These are phyloP conservation scores for Panorpa germanica DNA, from an alignment of 2,888 invertebrate genomes.

Conservation along the genomic window DNA sequence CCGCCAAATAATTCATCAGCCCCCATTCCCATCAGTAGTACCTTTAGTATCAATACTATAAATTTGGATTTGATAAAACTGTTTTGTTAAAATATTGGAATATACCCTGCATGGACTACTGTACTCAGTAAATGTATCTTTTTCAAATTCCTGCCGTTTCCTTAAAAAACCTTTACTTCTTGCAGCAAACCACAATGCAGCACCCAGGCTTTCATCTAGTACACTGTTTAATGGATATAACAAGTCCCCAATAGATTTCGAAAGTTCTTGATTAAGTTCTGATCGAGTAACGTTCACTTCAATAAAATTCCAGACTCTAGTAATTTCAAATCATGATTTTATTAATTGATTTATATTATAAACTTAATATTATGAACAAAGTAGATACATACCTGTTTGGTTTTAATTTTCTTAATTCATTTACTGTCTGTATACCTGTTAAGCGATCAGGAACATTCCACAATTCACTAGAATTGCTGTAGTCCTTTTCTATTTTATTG, in stretches of 20 bases:
- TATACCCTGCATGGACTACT: slow-evolving; percentile 15
- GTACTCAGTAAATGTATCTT: slow-evolving; percentile 12
- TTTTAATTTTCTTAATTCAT: slow-evolving; percentile 47
- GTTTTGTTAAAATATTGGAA: slow-evolving; percentile 4
- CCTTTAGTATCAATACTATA: slow-evolving; percentile 25
- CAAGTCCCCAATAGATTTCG: slow-evolving; percentile 45
- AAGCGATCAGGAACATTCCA: slow-evolving; percentile 70
- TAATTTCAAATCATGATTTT: slow-evolving; percentile 11
- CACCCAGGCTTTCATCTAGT: slow-evolving; percentile 90
- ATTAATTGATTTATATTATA: neutral
- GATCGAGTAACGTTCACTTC: slow-evolving; percentile 54
- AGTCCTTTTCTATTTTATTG: no score
- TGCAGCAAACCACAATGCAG: slow-evolving; percentile 94
- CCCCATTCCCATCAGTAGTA: slow-evolving; percentile 78
- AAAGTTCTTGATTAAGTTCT: slow-evolving; percentile 39
- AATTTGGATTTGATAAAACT: slow-evolving; percentile 5
- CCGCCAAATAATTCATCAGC: slow-evolving; percentile 96
- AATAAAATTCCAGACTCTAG: slow-evolving; percentile 64
- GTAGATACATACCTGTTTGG: slow-evolving; percentile 29
- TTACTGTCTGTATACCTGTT: slow-evolving; percentile 51
- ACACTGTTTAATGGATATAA: slow-evolving; percentile 74
- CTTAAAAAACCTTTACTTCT: slow-evolving; percentile 36
- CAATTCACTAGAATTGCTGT: slow-evolving; percentile 15
- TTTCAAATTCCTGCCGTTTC: neutral
- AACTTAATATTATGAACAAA: neutral